These are phyloP conservation scores for Gerris buenoi DNA, from an alignment of 1,140 invertebrate species.

Conservation along the genomic window DNA sequence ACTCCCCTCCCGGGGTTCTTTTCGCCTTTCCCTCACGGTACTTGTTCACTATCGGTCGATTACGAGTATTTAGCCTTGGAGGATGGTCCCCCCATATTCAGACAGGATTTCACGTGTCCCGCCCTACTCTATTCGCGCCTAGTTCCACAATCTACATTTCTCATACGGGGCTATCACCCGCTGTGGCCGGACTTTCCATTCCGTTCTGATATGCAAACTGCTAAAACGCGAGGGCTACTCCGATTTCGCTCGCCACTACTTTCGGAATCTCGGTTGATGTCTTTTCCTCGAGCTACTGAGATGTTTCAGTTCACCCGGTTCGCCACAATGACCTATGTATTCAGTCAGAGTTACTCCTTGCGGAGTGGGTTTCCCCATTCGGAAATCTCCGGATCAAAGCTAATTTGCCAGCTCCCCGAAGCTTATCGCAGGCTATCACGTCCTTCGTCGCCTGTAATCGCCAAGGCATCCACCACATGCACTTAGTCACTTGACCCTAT, in stretches of 20 bases:
- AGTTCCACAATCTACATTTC: no score
- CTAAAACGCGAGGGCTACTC: neutral
- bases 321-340: neutral
- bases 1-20: constrained; percentile 27
- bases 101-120: constrained; percentile 26
- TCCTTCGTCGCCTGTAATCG: neutral
- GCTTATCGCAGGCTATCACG: neutral
- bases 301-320: neutral
- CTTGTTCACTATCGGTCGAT: constrained; percentile 28
- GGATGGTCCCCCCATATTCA: constrained; percentile 27
- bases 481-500: neutral
- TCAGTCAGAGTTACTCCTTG: neutral
- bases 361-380: neutral
- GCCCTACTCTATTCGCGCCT: constrained; percentile 5
- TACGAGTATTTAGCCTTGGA: constrained; percentile 30
- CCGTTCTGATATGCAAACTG: neutral
- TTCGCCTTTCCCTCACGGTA: constrained; percentile 21
- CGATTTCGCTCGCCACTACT: neutral
- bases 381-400: neutral
- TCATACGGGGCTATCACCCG: neutral
- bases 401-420: neutral
- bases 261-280: neutral
- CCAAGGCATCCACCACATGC: neutral
- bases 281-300: neutral
- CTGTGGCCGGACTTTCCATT: neutral